Evolutionary conservation across 1,140 invertebrate species (phyloP).

Genomic region (Dreissena polymorpha): DNA sequence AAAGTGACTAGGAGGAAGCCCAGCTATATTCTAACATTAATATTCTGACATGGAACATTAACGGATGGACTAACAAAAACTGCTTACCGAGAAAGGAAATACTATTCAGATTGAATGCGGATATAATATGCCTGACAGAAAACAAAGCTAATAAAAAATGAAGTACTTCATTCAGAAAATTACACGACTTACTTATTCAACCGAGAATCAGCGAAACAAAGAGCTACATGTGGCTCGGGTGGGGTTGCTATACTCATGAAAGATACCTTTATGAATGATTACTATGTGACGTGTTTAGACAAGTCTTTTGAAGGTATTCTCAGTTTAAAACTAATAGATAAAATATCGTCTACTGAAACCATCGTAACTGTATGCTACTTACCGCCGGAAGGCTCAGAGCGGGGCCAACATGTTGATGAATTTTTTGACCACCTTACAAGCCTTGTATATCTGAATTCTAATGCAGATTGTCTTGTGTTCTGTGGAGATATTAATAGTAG

Average conservation of each 20-base stretch:
- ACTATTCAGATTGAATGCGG: neutral
- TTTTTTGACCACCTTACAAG: neutral
- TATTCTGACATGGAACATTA: no score
- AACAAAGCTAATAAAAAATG: neutral
- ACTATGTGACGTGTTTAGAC: neutral
- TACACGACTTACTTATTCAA: neutral
- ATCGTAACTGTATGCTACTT: neutral
- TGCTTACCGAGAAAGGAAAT: no score
- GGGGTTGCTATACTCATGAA: neutral
- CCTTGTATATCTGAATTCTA: neutral
- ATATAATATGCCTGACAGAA: neutral
- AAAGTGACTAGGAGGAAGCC: no score
- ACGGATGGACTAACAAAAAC: no score
- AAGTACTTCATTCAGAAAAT: neutral
- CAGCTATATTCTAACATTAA: no score
- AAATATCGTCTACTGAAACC: no score
- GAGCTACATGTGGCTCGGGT: neutral
- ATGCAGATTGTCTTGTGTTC: neutral
- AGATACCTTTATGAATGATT: neutral
- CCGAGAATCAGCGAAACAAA: neutral
- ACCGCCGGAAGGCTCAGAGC: neutral
- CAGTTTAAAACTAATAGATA: no score
- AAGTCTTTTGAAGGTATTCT: neutral
- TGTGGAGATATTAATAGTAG: neutral
- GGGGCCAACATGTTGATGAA: neutral